A percentile compares a stretch with the other conserved stretches of the same genome.
Conservation (phyloP, 2,797 vertebrate genomes). For the Sebastes vulpes region DNA sequence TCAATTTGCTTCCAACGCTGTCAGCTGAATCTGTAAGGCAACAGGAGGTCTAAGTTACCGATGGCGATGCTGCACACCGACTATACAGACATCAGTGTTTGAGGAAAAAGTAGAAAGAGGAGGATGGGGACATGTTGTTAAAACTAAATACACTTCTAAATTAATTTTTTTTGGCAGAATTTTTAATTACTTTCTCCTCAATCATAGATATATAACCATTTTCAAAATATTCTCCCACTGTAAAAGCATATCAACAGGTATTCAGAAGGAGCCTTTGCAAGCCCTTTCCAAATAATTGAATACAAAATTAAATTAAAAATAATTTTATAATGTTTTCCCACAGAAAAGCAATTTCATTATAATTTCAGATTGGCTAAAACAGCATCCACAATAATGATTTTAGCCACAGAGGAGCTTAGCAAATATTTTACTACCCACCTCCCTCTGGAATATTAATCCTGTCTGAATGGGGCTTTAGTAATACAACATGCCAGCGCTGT, state of each 20-base stretch:
- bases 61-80: background rate
- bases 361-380: background rate
- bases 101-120: background rate
- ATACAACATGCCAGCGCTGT: background rate
- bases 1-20: constrained; percentile 25
- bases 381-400: background rate
- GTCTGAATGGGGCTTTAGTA: constrained; percentile 24
- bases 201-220: background rate
- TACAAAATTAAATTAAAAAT: background rate
- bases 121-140: background rate
- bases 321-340: background rate
- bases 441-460: constrained; percentile 16
- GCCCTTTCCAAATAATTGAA: background rate
- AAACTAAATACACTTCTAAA: background rate
- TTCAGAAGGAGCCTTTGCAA: background rate
- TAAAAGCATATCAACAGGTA: background rate
- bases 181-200: background rate
- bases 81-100: background rate
- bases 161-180: background rate
- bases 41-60: constrained; percentile 16
- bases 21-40: constrained; percentile 45
- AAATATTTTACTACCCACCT: constrained; percentile 17
- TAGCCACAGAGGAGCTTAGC: constrained; percentile 5
- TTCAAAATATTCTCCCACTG: background rate
- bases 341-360: background rate